Evolutionary conservation across 2,888 invertebrate genomes (phyloP), one percentile per base, ranked within the genome.

Genomic region (Isotomurus palustris): DNA sequence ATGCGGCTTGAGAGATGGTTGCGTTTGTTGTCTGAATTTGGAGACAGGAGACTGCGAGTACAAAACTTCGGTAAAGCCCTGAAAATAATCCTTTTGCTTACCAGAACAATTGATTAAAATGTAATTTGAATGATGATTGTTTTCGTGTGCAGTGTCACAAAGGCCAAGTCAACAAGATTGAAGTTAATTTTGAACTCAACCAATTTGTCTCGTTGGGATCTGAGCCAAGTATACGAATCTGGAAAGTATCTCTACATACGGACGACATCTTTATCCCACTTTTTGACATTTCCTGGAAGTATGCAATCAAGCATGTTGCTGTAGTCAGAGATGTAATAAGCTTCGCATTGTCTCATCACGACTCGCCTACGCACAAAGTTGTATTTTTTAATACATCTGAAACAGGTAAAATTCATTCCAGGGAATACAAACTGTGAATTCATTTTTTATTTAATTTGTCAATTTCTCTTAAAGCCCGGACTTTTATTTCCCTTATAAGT

Each of bases 221-320:
- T 21, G 66, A 66, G 25, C 70, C 70, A 2, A 59, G 60, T 2
- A 40, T 70, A 28, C 53, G 70, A 2, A 41, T 70, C 12, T 70
- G 70, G 70, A 70, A 70, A 40, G 56, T 67, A 17, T 36, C 47
- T n/a, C 2, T 64, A 0, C 58, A 60, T 24, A 55, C 64, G 47
- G 65, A 65, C 1, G 69, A 68, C 10, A 1, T 64, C 1, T 69
- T 69, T 43, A 44, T 66, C 1, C 70, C 70, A 1, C 60, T 70
- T n/a, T 51, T 70, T 10, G 69, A 70, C 25, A 61, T 69, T 25
- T 50, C 65, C 0, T 70, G 70, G 70, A 66, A 68, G 32, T 62
- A 49, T 47, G 64, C 70, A 1, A 64, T 70, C 3, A 27, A 41
- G 17, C 62, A 66, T n/a, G 60, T 64, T 12, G 45, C 62, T 3